phyloP scores from a whole-genome alignment of 1,140 invertebrate genomes.

The Paraescarpia echinospica region DNA sequence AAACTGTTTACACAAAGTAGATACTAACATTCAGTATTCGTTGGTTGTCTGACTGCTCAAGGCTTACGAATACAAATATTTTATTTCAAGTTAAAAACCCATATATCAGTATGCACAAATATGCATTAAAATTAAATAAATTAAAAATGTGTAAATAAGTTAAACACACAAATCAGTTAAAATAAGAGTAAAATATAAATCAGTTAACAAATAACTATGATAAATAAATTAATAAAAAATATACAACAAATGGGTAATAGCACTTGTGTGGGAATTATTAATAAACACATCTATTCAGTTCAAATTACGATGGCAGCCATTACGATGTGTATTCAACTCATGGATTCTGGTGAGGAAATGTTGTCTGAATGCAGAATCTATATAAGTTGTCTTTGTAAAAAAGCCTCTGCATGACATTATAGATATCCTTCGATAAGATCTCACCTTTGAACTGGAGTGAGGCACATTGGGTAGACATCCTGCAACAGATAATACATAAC shows the following conservation, averaged over 20 bases:
- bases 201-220: too few species aligned
- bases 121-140: too few species aligned
- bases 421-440: too few species aligned
- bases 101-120: too few species aligned
- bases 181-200: too few species aligned
- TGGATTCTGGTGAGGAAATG: background rate
- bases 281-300: background rate
- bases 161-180: too few species aligned
- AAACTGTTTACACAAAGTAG: background rate
- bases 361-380: background rate
- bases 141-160: too few species aligned
- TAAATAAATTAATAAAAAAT: too few species aligned
- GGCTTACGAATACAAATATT: background rate
- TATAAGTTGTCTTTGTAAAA: background rate
- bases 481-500: background rate
- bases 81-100: background rate
- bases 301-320: background rate
- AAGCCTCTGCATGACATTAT: too few species aligned
- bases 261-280: background rate
- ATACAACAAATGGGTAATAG: too few species aligned
- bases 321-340: background rate
- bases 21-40: background rate
- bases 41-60: background rate
- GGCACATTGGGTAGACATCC: background rate
- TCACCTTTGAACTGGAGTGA: background rate